Base-by-base conservation (phyloP, 2,113 vertebrate species). In the Clinocottus analis region DNA sequence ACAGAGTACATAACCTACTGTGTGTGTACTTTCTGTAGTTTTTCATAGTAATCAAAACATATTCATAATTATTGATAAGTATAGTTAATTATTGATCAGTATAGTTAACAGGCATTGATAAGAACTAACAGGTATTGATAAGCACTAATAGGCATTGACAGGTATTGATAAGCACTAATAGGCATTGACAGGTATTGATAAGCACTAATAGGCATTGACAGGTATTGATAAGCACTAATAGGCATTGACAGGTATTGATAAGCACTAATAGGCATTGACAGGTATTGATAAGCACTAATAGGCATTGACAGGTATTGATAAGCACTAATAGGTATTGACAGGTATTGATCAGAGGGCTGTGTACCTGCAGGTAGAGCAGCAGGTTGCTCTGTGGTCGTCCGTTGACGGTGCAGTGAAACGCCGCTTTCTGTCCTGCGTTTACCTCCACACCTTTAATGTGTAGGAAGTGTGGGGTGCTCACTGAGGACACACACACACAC, bases 371-470 rank as follows among this genome's bases (percentile, higher is more conserved):
- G 96, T 97, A 96, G 11, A 99, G 97, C 74, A 94, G 94, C 73
- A 96, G 91, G 41, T 94, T 69, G 25, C 92, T 91, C 72, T 95
- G 92, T 0, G 97, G 96, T 64, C 91, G 96, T 62, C 97, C 97
- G n/a, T 97, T 97, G 60, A 97, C 95, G 2, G 95, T 96, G 88
- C 98, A 99, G 0, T 97, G 96, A 80, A 98, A 98, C 4, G 94
- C 95, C 1, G 97, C 98, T 37, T 95, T 97, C 79, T 97, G 97
- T 53, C 96, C 96, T 0, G 98, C 97, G 2, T 99, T 99, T 63
- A 98, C 98, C 87, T 99, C 98, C 64, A 98, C 98, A 0, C 96
- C 97, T 92, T 98, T 97, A 72, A 99, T 96, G 79, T 97, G 95
- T 84, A 97, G 91, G 91, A 99, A 98, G 88, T 99, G 97, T 0